Conservation (phyloP, 2,888 invertebrate species). For the Periphyllus acericola region DNA sequence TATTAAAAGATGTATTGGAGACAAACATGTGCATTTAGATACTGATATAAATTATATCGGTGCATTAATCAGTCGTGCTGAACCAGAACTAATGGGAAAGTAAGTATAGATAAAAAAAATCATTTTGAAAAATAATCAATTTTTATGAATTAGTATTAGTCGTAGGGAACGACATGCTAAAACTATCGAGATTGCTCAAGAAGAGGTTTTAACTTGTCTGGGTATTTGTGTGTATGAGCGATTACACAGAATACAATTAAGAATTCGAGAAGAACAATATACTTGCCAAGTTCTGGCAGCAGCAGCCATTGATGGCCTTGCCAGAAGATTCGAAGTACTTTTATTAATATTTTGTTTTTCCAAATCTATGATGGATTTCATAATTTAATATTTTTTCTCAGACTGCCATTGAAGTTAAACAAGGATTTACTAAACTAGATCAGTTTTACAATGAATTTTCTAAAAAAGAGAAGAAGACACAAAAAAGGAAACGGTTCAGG, state of each 20-base stretch:
- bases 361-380: constrained; percentile 9
- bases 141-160: constrained; percentile 37
- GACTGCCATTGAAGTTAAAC: constrained; percentile 88
- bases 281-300: constrained; percentile 94
- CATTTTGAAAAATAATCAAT: background rate
- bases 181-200: constrained; percentile 96
- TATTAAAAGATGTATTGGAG: constrained; percentile 84
- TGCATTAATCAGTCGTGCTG: constrained; percentile 86
- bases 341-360: constrained; percentile 61
- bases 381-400: constrained; percentile 65
- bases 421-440: constrained; percentile 88
- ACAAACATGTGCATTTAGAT: constrained; percentile 88
- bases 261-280: constrained; percentile 89
- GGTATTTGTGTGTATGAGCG: constrained; percentile 93
- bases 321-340: constrained; percentile 81
- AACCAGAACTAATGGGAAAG: constrained; percentile 90
- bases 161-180: constrained; percentile 92
- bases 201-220: constrained; percentile 93
- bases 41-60: constrained; percentile 89
- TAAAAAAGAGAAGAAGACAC: constrained; percentile 85
- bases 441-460: constrained; percentile 87
- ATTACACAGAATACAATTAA: constrained; percentile 85
- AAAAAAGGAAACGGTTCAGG: constrained; percentile 87
- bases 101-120: constrained; percentile 66
- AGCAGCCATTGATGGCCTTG: constrained; percentile 85